Conservation (phyloP, 2,888 invertebrate genomes). For the Eupeodes luniger region DNA sequence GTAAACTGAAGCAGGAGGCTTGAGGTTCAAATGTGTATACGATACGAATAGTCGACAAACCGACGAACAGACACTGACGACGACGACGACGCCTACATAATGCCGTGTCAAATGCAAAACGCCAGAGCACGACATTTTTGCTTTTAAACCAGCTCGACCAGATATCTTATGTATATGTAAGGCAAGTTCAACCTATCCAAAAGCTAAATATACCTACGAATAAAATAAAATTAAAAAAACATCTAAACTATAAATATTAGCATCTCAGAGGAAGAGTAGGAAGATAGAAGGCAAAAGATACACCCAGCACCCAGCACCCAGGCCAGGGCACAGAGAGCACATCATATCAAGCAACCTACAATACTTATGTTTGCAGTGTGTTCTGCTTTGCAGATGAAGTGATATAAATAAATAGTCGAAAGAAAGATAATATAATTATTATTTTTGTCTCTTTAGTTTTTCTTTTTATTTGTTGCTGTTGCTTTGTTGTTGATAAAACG, state of each 20-base stretch:
- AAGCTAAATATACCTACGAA: slow-evolving; percentile 56
- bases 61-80: slow-evolving; percentile 59
- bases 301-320: slow-evolving; percentile 41
- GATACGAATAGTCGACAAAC: slow-evolving; percentile 36
- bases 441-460: slow-evolving; percentile 37
- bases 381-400: slow-evolving; percentile 55
- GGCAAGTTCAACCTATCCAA: slow-evolving; percentile 68
- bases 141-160: slow-evolving; percentile 77
- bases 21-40: slow-evolving; percentile 56
- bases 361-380: slow-evolving; percentile 14
- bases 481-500: slow-evolving; percentile 12
- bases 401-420: slow-evolving; percentile 72
- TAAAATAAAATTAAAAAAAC: slow-evolving; percentile 39
- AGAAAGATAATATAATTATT: slow-evolving; percentile 69
- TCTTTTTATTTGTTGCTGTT: background rate
- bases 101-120: slow-evolving; percentile 76
- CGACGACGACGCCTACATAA: slow-evolving; percentile 76
- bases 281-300: slow-evolving; percentile 50
- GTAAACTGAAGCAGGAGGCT: slow-evolving; percentile 41
- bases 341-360: slow-evolving; percentile 12
- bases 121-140: slow-evolving; percentile 77
- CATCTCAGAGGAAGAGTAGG: slow-evolving; percentile 34
- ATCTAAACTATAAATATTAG: slow-evolving; percentile 71
- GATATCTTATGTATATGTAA: slow-evolving; percentile 76
- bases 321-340: slow-evolving; percentile 53